These are phyloP conservation scores for Otocyon megalotis DNA, from an alignment of 2,113 vertebrate species.

Conservation along the genomic window DNA sequence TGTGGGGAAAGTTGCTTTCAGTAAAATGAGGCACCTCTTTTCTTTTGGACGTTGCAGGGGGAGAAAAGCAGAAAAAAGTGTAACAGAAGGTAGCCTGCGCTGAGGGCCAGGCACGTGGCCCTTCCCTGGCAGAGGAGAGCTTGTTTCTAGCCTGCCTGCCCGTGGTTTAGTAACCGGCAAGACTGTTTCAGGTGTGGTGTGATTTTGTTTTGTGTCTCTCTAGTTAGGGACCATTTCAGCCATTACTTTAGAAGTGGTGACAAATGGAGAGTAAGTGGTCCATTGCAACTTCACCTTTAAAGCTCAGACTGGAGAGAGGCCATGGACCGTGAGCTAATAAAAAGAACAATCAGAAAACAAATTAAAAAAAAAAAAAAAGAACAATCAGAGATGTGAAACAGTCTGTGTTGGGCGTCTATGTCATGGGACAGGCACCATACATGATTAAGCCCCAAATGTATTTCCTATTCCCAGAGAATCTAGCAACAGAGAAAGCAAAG, in stretches of 20 bases:
- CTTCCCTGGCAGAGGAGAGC: neutral
- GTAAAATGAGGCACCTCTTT: slow-evolving; percentile 65
- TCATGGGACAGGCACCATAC: neutral
- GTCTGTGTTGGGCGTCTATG: neutral
- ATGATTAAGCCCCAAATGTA: neutral
- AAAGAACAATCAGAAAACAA: slow-evolving; percentile 38
- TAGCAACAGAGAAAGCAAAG: neutral
- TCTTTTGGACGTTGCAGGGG: neutral
- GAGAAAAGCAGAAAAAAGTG: neutral
- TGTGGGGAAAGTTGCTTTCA: slow-evolving; percentile 51
- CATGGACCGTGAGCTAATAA: neutral
- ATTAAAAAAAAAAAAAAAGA: slow-evolving; percentile 51
- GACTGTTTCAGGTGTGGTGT: slow-evolving; percentile 54
- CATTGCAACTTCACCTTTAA: slow-evolving; percentile 61
- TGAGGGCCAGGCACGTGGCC: neutral
- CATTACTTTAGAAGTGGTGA: slow-evolving; percentile 62
- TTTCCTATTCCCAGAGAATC: neutral
- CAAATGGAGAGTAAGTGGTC: slow-evolving; percentile 60
- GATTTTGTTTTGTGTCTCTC: slow-evolving; percentile 37
- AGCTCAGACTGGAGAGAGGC: neutral
- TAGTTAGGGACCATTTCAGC: slow-evolving; percentile 66
- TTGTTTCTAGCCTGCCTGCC: neutral
- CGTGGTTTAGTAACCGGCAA: slow-evolving; percentile 56
- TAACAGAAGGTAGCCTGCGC: slow-evolving; percentile 27
- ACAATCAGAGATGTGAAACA: neutral